Evolutionary conservation across 2,113 vertebrate genomes (phyloP), one percentile per base, ranked within the genome.

Genomic region (Megaleporinus macrocephalus): DNA sequence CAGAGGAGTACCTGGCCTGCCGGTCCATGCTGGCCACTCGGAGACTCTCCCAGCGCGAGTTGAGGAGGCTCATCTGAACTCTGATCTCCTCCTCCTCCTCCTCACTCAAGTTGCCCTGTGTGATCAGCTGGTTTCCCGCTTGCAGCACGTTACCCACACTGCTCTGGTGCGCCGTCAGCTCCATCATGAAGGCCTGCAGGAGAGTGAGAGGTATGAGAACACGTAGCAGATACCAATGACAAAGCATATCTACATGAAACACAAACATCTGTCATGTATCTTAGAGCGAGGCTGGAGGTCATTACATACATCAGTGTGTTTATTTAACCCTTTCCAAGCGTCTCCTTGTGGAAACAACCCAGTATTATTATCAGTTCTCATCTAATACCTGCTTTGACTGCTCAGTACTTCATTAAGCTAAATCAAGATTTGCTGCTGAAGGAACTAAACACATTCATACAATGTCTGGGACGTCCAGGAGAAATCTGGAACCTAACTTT

Each of bases 11-110:
- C 98, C 95, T 94, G 78, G 97, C 95, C 87, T 99, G 98, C 18
- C 98, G 94, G 87, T 97, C 96, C 98, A 99, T 99, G 86, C 97
- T 99, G n/a, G 93, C 95, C 78, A 99, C 95, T 26, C 98, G 89
- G 0, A 99, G 96, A 0, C 89, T 91, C 85, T 99, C 98, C 98
- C 98, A 99, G 76, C 98, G 94, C 0, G 96, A 95, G 77, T 99
- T 99, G 66, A 99, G 91, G 78, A 99, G 93, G 15, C 87, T 93
- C 98, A 99, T 99, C 88, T 99, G 98, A 77, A 99, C 97, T 83
- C 97, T 94, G 77, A 99, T 98, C 91, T 99, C 98, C 47, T 95
- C 95, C 83, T 99, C 98, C 68, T 99, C 98, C 80, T 99, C 98
- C 0, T 96, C 94, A 0, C 95, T 95, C 76, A 99, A 92, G 87